Base-by-base conservation (phyloP, 2,888 invertebrate genomes). In the Rutpela maculata region DNA sequence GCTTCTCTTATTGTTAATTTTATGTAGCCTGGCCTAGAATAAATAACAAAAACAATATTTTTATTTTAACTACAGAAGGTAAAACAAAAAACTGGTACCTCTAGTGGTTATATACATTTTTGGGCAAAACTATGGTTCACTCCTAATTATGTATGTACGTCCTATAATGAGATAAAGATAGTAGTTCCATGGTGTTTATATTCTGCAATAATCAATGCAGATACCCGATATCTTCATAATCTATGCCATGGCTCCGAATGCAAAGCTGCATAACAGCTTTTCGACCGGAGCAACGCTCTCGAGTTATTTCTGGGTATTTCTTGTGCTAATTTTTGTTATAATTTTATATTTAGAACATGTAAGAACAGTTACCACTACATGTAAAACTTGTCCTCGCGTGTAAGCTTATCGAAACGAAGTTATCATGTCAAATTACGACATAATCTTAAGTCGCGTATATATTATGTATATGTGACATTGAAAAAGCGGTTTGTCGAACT, bases 401-500 rank as follows among this genome's bases (percentile, higher is more conserved):
- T 50, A 38, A 38, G 38, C 9, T 43, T 43, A 43, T 43, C 15
- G 43, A 43, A 43, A 43, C 15, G 43, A 12, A 43, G 15, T 10
- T 43, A 43, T 43, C n/a, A 50, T n/a, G 43, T 43, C 12, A 43
- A 43, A 43, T 50, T 50, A n/a, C 50, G 15, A n/a, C 50, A n/a
- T 50, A 50, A 50, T n/a, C 15, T 15, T 50, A 15, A 50, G n/a
- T n/a, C 5, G 50, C 6, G 43, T 43, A 35, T 43, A 50, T 50
- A 50, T 50, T 50, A 50, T 50, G n/a, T 6, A 1, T 17, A 18
- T 65, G 65, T 65, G 65, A 65, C 65, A 65, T 65, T 65, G 65
- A 65, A 43, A 65, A 43, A 17, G 65, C 22, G 43, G 65, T 38
- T 65, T 65, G 17, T 65, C 65, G 65, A 65, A 65, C 65, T 38